These are phyloP conservation scores for Megastigmus dorsalis DNA, from an alignment of 2,888 invertebrate species.

Conservation along the genomic window DNA sequence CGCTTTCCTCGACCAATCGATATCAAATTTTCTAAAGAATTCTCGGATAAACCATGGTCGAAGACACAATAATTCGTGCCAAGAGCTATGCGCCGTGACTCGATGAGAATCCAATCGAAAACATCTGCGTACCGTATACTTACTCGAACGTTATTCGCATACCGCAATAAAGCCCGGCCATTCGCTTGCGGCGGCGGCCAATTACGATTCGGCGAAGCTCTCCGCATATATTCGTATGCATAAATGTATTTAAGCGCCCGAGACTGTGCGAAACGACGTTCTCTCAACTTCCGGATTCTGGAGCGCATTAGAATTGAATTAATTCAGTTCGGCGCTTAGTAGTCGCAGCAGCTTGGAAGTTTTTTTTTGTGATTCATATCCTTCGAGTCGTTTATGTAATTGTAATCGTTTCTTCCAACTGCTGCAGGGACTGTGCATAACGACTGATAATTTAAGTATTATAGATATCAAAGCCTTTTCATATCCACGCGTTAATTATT, in stretches of 20 bases:
- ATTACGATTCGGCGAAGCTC: conserved; percentile 36
- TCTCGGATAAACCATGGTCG: too few species aligned
- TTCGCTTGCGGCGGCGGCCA: conserved; percentile 31
- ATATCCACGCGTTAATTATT: too few species aligned
- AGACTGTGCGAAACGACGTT: background rate
- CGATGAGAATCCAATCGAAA: background rate
- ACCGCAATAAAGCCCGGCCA: background rate
- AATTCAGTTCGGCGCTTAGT: background rate
- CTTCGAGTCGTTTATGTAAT: conserved; percentile 11
- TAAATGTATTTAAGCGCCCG: conserved; percentile 4
- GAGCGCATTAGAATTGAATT: conserved; percentile 20
- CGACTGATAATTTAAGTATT: too few species aligned
- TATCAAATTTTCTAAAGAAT: too few species aligned
- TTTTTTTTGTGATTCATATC: background rate
- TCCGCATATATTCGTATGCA: background rate
- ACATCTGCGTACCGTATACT: background rate
- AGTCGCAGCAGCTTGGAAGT: too few species aligned
- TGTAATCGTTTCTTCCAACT: background rate
- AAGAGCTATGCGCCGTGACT: too few species aligned
- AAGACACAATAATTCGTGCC: too few species aligned
- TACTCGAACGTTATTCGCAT: background rate
- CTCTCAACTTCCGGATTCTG: conserved; percentile 22
- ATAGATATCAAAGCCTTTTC: too few species aligned
- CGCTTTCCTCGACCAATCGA: too few species aligned
- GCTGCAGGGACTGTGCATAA: too few species aligned